Conservation (phyloP, 2,797 vertebrate species). For the Cyclura pinguis region DNA sequence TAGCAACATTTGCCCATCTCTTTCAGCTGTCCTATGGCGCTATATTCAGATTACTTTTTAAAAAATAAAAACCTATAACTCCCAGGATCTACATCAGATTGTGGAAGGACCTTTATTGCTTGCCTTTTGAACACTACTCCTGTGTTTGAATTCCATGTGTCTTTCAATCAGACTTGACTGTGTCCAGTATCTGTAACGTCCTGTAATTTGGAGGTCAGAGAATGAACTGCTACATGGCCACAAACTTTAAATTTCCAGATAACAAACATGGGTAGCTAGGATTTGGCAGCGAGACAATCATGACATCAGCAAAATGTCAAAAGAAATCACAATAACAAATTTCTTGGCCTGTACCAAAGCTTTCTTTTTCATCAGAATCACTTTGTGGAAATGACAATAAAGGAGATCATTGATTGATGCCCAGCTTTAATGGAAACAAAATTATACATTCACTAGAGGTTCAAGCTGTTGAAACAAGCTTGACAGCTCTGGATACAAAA, state of each 20-base stretch:
- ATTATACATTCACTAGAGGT: slow-evolving; percentile 10
- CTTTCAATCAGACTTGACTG: not conserved
- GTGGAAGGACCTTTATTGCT: slow-evolving; percentile 1
- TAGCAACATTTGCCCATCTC: not conserved
- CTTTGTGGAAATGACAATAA: slow-evolving; percentile 47
- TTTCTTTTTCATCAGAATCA: slow-evolving; percentile 53
- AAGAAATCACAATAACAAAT: not conserved
- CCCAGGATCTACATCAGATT: not conserved
- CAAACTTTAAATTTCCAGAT: not conserved
- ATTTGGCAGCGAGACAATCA: slow-evolving; percentile 14
- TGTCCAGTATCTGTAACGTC: not conserved
- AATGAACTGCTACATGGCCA: not conserved
- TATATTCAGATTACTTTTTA: too few species aligned
- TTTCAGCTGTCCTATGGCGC: not conserved
- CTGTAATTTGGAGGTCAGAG: not conserved
- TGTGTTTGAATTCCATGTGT: not conserved
- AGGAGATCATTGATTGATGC: slow-evolving; percentile 23
- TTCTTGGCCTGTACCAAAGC: not conserved
- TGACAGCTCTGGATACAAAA: slow-evolving; percentile 43
- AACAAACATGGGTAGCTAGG: not conserved
- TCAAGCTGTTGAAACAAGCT: slow-evolving; percentile 19
- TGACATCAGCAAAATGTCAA: not conserved
- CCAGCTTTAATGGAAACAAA: slow-evolving; percentile 33
- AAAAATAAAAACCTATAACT: too few species aligned
- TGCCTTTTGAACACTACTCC: not conserved